Base-by-base conservation (phyloP, 2,797 vertebrate species). In the Xenopus petersii region DNA sequence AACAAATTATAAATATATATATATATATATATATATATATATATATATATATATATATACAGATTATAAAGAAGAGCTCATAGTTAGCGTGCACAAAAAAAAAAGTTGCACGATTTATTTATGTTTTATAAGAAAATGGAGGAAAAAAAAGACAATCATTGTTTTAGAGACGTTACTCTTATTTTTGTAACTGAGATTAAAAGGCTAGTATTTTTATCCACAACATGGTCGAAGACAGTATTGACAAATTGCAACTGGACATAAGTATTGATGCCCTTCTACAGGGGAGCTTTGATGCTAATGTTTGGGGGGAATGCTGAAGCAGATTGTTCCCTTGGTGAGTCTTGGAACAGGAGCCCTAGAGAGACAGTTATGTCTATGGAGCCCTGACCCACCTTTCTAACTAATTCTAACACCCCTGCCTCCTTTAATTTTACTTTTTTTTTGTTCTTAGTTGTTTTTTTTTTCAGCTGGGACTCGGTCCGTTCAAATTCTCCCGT, bases 161-260 rank as follows among this genome's bases (percentile, higher is more conserved):
- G 93, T 91, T 95, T 94, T 93, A 92, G 94, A 98, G 94, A 95
- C 93, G 72, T 93, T 92, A 91, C 96, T 94, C 89, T 96, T 98
- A 96, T 98, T 97, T 94, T 94, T 92, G 93, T 93, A 94, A 82
- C 80, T 92, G 92, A 94, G 90, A 93, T 94, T 96, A 95, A 95
- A 94, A 93, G 93, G 92, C 90, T 90, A 98, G 95, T 96, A 94
- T 99, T 95, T 97, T 93, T 97, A 96, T 95, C 93, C 93, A 84
- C 81, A 90, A 95, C 93, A 96, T 95, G 94, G 92, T 91, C 87
- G 92, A 96, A 94, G 93, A 96, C 90, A 89, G 95, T 95, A 90
- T 93, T 91, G 91, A 93, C 83, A 94, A 88, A 88, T 92, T 95
- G 91, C 93, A 96, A 92, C 91, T 93, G 94, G 95, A 92, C 87